Evolutionary conservation across 2,797 vertebrate genomes (phyloP), one percentile per base, ranked within the genome.

Genomic region (Mormyrus proboscirostris): DNA sequence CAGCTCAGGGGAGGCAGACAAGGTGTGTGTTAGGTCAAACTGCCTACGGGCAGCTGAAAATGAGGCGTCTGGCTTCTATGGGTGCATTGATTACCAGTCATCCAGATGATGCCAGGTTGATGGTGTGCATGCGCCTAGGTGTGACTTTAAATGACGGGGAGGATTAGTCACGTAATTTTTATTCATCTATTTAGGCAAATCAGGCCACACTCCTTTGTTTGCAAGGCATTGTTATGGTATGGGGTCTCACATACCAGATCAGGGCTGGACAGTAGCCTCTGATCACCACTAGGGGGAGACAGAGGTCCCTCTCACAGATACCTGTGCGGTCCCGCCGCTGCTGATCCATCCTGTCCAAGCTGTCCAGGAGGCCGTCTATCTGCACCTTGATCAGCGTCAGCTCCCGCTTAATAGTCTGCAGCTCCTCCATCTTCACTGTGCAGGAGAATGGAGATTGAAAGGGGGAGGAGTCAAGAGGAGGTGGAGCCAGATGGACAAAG

Each of bases 341-440:
- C 90, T 92, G 90, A 91, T 94, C 94, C 95, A 95, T 95, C 90
- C 92, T 92, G 90, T 95, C 94, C 19, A 95, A 93, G 4, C 93
- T 94, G 91, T 94, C 94, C 92, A 95, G 38, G 90, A 95, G 93
- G n/a, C 92, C 93, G 5, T 95, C 94, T 12, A 95, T 94, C 93
- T 95, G 94, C 33, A 94, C 93, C 91, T 95, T 95, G 89, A 95
- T 95, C 89, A 93, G 91, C 0, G 92, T 95, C 92, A 95, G 89
- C 90, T 95, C 94, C 44, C 92, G 92, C 91, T 95, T 94, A 84
- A 95, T 95, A 90, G 93, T 91, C 6, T 93, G 91, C 14, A 95
- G 92, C 92, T 95, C 93, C 1, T 94, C 91, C 93, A 93, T 93
- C 90, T 93, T 94, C 84, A 95, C 95, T 95, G 88, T 5, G 79